Evolutionary conservation across 2,113 vertebrate genomes (phyloP), one percentile per base, ranked within the genome.

Genomic region (Strix aluco): DNA sequence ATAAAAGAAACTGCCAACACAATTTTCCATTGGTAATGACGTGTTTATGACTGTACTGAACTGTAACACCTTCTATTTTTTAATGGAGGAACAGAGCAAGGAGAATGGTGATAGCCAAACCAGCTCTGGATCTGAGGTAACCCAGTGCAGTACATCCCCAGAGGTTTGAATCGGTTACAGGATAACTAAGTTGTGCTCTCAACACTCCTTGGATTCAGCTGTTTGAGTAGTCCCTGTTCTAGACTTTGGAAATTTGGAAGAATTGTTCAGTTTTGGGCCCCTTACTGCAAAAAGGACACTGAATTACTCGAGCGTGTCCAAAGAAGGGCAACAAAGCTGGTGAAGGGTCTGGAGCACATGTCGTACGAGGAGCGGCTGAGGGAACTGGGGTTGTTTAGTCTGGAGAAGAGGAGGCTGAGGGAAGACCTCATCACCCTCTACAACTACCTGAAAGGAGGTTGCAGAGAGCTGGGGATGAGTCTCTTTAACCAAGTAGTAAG

Each of bases 11-110:
- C 79, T 95, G 90, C 95, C 95, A 96, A 80, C 88, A 95, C 26
- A 75, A 83, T 94, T 97, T 96, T 96, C 96, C 96, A 94, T 91
- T 88, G 92, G 95, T 95, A 97, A 96, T 96, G 95, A 96, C 40
- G 87, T 97, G 96, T 96, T 97, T 97, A 96, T 96, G 92, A 86
- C 62, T 61, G 57, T 40, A 70, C n/a, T 21, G 7, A 91, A 93
- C 91, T 74, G 58, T 65, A 94, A 55, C 93, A 96, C 89, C 81
- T 79, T 96, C 81, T 88, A 34, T 79, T 83, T 95, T 95, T 90
- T 94, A 91, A 63, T 88, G 90, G 88, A 90, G 38, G 10, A 92
- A 94, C 62, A 74, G 13, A 91, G 77, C 81, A 91, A 94, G 74
- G 90, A 94, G 36, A 58, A 62, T 74, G 42, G 58, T 77, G 44